Conservation (phyloP, 2,888 invertebrate genomes). For the Scaptomyza caliginosa region DNA sequence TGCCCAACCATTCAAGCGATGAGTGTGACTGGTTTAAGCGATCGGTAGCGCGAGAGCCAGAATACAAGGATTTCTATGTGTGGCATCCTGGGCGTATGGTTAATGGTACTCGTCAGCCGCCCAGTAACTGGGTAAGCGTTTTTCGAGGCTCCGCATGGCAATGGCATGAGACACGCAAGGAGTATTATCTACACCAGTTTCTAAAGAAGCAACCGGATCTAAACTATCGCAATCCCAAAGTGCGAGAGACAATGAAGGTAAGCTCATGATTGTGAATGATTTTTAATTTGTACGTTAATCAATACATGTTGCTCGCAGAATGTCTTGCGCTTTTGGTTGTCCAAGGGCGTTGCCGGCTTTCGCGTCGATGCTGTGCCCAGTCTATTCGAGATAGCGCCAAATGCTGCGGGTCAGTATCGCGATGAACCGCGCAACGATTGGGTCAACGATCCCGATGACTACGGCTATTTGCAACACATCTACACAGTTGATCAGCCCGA, state of each 20-base stretch:
- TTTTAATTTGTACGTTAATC: too few species aligned
- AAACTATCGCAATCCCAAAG: constrained; percentile 86
- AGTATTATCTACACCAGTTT: constrained; percentile 88
- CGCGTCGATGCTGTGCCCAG: constrained; percentile 88
- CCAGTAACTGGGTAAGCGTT: constrained; percentile 89
- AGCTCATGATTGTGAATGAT: constrained; percentile 38
- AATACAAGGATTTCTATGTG: constrained; percentile 90
- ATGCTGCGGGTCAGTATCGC: constrained; percentile 67
- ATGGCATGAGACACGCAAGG: constrained; percentile 86
- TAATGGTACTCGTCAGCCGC: constrained; percentile 84
- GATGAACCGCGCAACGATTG: constrained; percentile 86
- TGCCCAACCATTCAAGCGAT: constrained; percentile 91
- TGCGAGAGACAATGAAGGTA: constrained; percentile 84
- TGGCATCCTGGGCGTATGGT: constrained; percentile 87
- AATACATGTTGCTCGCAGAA: constrained; percentile 68
- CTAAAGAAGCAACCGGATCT: constrained; percentile 87
- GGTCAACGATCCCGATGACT: constrained; percentile 85
- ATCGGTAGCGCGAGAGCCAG: constrained; percentile 87
- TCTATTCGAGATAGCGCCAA: constrained; percentile 74
- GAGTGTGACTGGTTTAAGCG: constrained; percentile 93
- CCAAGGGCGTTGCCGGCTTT: constrained; percentile 92
- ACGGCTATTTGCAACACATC: constrained; percentile 86
- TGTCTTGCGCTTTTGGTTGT: constrained; percentile 90
- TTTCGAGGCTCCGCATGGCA: constrained; percentile 87
- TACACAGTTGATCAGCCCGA: constrained; percentile 87